Conservation (phyloP, 2,888 invertebrate genomes). For the Drosophila lacicola region DNA sequence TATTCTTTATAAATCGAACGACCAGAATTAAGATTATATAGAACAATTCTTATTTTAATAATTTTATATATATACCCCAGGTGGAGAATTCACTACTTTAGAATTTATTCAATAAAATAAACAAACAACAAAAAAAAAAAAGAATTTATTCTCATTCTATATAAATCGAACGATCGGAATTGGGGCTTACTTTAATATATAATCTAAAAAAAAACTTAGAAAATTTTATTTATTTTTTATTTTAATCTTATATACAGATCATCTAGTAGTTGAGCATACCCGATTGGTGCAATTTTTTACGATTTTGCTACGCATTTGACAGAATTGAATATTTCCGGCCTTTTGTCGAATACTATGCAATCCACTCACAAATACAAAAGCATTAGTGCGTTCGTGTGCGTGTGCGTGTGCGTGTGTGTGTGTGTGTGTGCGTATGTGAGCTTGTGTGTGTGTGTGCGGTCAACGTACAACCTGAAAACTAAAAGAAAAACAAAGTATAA, state of each 20-base stretch:
- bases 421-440: constrained; percentile 7
- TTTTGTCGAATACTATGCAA: constrained; percentile 51
- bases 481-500: constrained; percentile 18
- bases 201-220: too few relatives aligned
- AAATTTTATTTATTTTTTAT: too few relatives aligned
- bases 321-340: constrained; percentile 76
- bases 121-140: too few relatives aligned
- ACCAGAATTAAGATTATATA: too few relatives aligned
- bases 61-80: too few relatives aligned
- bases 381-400: neutral
- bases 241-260: neutral
- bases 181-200: too few relatives aligned
- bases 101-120: too few relatives aligned
- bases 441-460: constrained; percentile 40
- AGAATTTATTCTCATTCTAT: too few relatives aligned
- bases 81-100: too few relatives aligned
- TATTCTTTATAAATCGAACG: too few relatives aligned
- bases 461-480: constrained; percentile 45
- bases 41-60: too few relatives aligned
- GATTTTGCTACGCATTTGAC: constrained; percentile 35
- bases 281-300: neutral
- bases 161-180: too few relatives aligned
- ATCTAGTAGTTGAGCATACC: neutral
- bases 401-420: constrained; percentile 3
- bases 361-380: constrained; percentile 8